A percentile compares a stretch with the other conserved stretches of the same genome.
Evolutionary conservation across 2,113 vertebrate species (phyloP).

Genomic region (Ramphastos sulfuratus): DNA sequence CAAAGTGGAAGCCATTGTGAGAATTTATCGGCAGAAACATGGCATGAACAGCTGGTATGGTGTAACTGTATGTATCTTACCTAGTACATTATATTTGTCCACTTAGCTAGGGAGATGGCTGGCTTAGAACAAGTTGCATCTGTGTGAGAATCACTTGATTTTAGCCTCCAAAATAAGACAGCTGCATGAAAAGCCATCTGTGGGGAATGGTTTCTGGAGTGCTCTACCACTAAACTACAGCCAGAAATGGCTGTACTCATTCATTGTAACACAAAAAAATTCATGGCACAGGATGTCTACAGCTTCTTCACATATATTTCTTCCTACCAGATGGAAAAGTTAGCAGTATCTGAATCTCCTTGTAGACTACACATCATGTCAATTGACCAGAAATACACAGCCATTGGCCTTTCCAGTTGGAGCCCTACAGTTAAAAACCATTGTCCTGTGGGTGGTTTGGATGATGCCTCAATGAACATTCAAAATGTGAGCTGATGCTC

Average conservation of each 20-base stretch:
- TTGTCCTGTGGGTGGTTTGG: accelerated
- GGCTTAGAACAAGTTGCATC: background rate
- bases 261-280: background rate
- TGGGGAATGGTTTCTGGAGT: background rate
- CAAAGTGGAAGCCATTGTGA: background rate
- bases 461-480: accelerated
- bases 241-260: accelerated
- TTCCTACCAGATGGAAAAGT: background rate
- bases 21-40: background rate
- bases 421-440: background rate
- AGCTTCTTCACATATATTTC: background rate
- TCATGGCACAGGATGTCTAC: too few species aligned
- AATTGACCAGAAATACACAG: accelerated
- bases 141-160: background rate
- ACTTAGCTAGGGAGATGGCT: background rate
- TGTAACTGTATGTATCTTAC: background rate
- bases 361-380: background rate
- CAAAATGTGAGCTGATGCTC: background rate
- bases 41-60: background rate
- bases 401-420: background rate
- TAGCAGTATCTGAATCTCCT: background rate
- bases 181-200: background rate
- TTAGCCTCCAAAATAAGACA: background rate
- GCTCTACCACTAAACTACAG: background rate
- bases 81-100: background rate